Conservation (phyloP, 2,113 vertebrate species). For the Sceloporus tristichus region DNA sequence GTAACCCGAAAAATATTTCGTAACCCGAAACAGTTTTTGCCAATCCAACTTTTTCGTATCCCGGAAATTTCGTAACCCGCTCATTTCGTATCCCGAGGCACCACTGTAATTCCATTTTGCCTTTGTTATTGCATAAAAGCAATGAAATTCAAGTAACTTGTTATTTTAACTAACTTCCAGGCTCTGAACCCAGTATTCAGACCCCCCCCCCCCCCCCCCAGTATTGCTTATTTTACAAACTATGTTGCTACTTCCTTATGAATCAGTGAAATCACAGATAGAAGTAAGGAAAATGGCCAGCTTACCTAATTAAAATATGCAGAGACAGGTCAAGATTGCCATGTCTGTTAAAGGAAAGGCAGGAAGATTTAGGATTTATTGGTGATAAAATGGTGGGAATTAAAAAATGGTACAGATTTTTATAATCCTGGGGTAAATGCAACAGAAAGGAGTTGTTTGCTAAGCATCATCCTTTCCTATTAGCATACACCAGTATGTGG, state of each 20-base stretch:
- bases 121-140: too few relatives aligned
- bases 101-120: too few relatives aligned
- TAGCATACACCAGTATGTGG: constrained; percentile 2
- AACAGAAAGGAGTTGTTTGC: constrained; percentile 25
- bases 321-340: constrained; percentile 27
- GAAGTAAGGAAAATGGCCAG: constrained; percentile 39
- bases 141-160: too few relatives aligned
- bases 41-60: too few relatives aligned
- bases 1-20: too few relatives aligned
- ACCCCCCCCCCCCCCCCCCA: neutral
- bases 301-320: constrained; percentile 54
- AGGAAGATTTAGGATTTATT: constrained; percentile 25
- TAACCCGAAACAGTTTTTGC: too few relatives aligned
- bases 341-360: constrained; percentile 44
- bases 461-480: constrained; percentile 22
- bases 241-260: constrained; percentile 44
- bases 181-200: too few relatives aligned
- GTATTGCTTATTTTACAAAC: constrained; percentile 35
- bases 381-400: constrained; percentile 3
- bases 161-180: neutral
- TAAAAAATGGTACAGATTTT: constrained; percentile 18
- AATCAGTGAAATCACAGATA: constrained; percentile 55
- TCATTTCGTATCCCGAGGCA: too few relatives aligned
- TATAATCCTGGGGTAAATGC: neutral
- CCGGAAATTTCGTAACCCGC: too few relatives aligned